Conservation (phyloP, 2,797 vertebrate genomes). For the Clarias platycephalus region DNA sequence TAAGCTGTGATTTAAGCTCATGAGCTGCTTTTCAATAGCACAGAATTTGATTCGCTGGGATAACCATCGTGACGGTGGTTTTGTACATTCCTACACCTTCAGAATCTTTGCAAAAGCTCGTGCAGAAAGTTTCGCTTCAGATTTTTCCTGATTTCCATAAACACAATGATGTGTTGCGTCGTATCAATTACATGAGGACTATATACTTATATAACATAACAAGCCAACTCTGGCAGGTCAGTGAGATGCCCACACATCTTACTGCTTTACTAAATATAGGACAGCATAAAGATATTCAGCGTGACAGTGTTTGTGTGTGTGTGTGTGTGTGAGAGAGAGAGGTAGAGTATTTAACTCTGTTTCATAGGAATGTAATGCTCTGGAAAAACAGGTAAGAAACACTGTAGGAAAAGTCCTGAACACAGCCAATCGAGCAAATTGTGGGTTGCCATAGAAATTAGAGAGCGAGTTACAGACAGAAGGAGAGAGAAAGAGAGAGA, state of each 20-base stretch:
- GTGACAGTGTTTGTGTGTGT: not conserved
- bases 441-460: slow-evolving; percentile 64
- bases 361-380: slow-evolving; percentile 21
- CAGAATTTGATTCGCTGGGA: not conserved
- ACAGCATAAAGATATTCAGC: not conserved
- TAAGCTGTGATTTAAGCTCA: slow-evolving; percentile 9
- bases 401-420: slow-evolving; percentile 50
- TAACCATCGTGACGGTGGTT: not conserved
- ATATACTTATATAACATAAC: slow-evolving; percentile 27
- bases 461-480: slow-evolving; percentile 28
- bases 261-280: slow-evolving; percentile 29
- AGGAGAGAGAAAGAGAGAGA: slow-evolving; percentile 27
- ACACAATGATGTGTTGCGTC: not conserved
- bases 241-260: slow-evolving; percentile 2
- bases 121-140: not conserved
- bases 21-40: not conserved
- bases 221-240: slow-evolving; percentile 5
- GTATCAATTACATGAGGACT: slow-evolving; percentile 22
- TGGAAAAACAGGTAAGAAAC: slow-evolving; percentile 26
- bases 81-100: not conserved
- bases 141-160: not conserved
- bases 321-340: not conserved
- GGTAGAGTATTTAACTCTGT: not conserved
- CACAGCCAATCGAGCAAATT: slow-evolving; percentile 53
- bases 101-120: not conserved